Evolutionary conservation across 2,888 invertebrate species (phyloP), one percentile per base, ranked within the genome.

Genomic region (Drosophila recens): DNA sequence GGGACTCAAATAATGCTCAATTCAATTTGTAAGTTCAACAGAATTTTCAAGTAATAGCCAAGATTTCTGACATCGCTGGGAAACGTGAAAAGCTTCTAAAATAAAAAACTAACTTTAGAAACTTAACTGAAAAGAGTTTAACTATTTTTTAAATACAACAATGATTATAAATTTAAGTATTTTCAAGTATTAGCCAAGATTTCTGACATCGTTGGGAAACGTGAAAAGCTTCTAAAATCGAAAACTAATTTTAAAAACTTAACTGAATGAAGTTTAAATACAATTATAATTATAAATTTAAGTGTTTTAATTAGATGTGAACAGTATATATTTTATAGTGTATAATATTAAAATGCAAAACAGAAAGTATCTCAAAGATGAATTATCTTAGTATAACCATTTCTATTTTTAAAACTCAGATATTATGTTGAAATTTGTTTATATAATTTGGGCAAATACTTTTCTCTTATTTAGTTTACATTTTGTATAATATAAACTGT

Each of bases 1-100:
- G 20, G 42, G 15, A 54, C 46, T 54, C 23, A 40, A 33, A 53
- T 27, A 66, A 54, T 33, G 54, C 45, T 15, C n/a, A 38, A 72
- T 51, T 36, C 27, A 51, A 67, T 72, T 67, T 72, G 34, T 20
- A 36, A 53, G 13, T 53, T 52, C 64, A 46, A 20, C 4, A 57
- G 46, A 45, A 64, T 46, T 43, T 51, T 23, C 17, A 6, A 34
- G 20, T 5, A 56, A 33, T 40, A 15, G 8, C 15, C 8, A 8
- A 17, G 30, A 54, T 15, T 36, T 23, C 4, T n/a, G 38, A 23
- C n/a, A 49, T 34, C 17, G 34, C 8, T 20, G 51, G 4, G 13
- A 34, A 36, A 15, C n/a, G n/a, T 23, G 23, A 20, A 20, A 23
- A 27, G 27, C n/a, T 38, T 27, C 9, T 3, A 38, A 15, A 27